Evolutionary conservation across 2,888 invertebrate species (phyloP), one percentile per base, ranked within the genome.

Genomic region (Autographa gamma): DNA sequence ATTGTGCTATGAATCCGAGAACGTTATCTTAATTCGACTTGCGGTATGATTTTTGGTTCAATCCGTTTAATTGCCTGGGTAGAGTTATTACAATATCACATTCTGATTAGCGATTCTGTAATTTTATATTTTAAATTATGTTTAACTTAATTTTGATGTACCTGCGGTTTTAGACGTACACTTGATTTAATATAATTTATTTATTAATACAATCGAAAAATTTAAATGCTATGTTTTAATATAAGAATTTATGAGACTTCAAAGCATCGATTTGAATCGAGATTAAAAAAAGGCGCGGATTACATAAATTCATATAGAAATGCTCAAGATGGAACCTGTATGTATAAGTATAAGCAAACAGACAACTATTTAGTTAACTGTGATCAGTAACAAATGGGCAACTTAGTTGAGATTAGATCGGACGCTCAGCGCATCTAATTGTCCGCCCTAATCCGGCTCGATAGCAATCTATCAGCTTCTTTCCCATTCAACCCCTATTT

Each of bases 351-450:
- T 80, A 83, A 84, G 71, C 78, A 79, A 81, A 76, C 74, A 70
- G 48, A 69, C 67, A 62, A 66, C 72, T 70, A 67, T 66, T 65
- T 75, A 80, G 79, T 77, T 80, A 81, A 85, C 81, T 72, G 63
- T 77, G 67, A 72, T 75, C 64, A 58, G 73, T 85, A 85, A 86
- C 81, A 85, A 85, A 88, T 87, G 79, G 78, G 80, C 16, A 80
- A 82, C 76, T 86, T 79, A 82, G 76, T 71, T 74, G 71, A 86
- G 90, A 90, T 90, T 88, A 86, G 77, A 85, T 85, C 83, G 81
- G 85, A 88, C 86, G 88, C 90, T 86, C 88, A 78, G 79, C 77
- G 76, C 71, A 80, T 84, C 84, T 86, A 87, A 90, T 90, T 86
- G 85, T 84, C 80, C 80, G 79, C 82, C 79, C 76, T 88, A 89